Evolutionary conservation across 2,113 vertebrate genomes (phyloP).

Genomic region (Mirza zaza): DNA sequence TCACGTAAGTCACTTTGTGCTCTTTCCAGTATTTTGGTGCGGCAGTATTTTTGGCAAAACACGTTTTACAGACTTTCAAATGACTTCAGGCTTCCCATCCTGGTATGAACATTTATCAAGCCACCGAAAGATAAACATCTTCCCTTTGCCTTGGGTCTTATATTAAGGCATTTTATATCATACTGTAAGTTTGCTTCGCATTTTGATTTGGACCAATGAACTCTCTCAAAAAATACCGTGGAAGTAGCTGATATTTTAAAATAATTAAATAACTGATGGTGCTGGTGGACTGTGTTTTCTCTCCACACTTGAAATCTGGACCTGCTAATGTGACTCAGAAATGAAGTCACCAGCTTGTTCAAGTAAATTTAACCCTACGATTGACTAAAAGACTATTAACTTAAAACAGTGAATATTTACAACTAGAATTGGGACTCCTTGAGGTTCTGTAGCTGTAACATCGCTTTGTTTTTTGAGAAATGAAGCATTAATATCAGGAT

Average conservation of each 20-base stretch:
- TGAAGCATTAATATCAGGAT: neutral
- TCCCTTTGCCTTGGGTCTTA: slow-evolving; percentile 18
- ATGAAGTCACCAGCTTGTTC: slow-evolving; percentile 11
- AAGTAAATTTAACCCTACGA: neutral
- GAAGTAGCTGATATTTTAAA: slow-evolving; percentile 69
- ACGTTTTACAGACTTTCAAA: slow-evolving; percentile 33
- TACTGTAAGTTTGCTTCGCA: slow-evolving; percentile 26
- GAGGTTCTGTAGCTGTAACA: neutral
- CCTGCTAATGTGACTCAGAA: slow-evolving; percentile 42
- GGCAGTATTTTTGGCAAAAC: slow-evolving; percentile 36
- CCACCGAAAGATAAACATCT: slow-evolving; percentile 4
- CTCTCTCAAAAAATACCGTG: slow-evolving; percentile 34
- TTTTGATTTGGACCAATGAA: slow-evolving; percentile 66
- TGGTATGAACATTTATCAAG: neutral
- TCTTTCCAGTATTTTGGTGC: slow-evolving; percentile 6
- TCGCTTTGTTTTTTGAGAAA: neutral
- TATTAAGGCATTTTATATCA: neutral
- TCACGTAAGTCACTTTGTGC: neutral
- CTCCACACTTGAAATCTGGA: neutral
- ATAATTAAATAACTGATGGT: slow-evolving; percentile 9
- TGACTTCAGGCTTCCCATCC: neutral
- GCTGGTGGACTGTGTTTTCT: neutral
- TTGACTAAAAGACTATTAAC: neutral
- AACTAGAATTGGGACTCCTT: neutral
- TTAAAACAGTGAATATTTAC: neutral